Evolutionary conservation across 1,140 invertebrate species (phyloP).

Genomic region (Trialeurodes vaporariorum): DNA sequence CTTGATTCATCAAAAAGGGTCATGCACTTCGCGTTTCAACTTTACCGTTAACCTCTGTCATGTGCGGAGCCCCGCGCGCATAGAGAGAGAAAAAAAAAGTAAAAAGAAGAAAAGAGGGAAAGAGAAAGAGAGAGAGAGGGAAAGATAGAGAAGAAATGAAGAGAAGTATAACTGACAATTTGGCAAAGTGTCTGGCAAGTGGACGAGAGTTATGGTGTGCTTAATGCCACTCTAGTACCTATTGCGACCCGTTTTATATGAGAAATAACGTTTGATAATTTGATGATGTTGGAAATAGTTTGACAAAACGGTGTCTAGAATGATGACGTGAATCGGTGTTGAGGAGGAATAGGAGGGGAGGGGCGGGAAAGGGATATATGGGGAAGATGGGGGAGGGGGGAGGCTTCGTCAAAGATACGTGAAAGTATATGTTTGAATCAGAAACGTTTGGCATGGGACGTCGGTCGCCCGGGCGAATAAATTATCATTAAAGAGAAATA

Average conservation of each 20-base stretch:
- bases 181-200: neutral
- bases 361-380: no score
- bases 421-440: neutral
- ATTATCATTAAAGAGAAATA: conserved; percentile 1
- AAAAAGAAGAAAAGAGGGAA: no score
- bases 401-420: neutral
- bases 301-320: neutral
- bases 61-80: no score
- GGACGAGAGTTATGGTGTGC: neutral
- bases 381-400: no score
- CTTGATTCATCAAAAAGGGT: neutral
- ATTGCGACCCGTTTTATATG: neutral
- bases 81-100: no score
- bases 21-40: neutral
- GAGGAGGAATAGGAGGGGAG: no score
- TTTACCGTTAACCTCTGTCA: neutral
- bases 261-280: neutral
- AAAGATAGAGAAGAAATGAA: no score
- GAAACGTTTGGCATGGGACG: neutral
- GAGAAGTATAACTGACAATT: no score
- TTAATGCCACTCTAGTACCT: neutral
- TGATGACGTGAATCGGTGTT: neutral
- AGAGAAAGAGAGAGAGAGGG: no score
- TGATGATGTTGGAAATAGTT: neutral
- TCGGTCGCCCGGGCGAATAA: neutral